A percentile compares a stretch with the other conserved stretches of the same genome.
Evolutionary conservation across 2,888 invertebrate genomes (phyloP).

Genomic region (Orchesellides sinensis): DNA sequence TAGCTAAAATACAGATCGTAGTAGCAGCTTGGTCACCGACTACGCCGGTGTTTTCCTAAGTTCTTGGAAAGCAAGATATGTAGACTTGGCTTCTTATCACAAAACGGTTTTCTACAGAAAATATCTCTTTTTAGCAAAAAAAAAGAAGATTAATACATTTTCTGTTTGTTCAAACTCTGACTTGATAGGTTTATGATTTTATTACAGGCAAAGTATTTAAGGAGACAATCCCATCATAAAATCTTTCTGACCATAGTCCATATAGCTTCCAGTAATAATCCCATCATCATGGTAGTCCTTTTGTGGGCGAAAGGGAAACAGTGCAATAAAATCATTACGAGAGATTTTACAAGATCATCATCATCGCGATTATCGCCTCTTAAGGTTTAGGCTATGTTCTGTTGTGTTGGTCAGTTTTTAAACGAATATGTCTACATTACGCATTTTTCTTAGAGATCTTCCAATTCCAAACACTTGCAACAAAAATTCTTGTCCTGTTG

Average conservation of each 20-base stretch:
- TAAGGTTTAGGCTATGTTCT: neutral
- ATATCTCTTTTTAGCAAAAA: too few relatives aligned
- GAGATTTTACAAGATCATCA: neutral
- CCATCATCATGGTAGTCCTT: neutral
- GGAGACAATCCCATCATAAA: too few relatives aligned
- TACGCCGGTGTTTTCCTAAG: neutral
- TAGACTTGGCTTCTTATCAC: neutral
- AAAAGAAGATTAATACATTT: too few relatives aligned
- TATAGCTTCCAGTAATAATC: neutral
- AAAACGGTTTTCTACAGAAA: too few relatives aligned
- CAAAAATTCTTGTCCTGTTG: slow-evolving; percentile 1
- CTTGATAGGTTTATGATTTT: slow-evolving; percentile 45
- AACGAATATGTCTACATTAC: slow-evolving; percentile 8
- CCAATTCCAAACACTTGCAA: neutral
- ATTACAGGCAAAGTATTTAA: neutral
- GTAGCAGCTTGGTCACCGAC: neutral
- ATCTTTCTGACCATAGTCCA: neutral
- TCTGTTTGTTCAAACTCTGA: neutral
- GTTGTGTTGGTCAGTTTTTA: neutral
- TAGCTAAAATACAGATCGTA: neutral
- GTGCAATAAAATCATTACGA: slow-evolving; percentile 44
- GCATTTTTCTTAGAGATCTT: neutral
- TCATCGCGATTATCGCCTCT: too few relatives aligned
- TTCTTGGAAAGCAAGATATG: neutral
- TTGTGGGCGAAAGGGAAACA: too few relatives aligned